Evolutionary conservation across 2,113 vertebrate species (phyloP).

Genomic region (Columba janthina): DNA sequence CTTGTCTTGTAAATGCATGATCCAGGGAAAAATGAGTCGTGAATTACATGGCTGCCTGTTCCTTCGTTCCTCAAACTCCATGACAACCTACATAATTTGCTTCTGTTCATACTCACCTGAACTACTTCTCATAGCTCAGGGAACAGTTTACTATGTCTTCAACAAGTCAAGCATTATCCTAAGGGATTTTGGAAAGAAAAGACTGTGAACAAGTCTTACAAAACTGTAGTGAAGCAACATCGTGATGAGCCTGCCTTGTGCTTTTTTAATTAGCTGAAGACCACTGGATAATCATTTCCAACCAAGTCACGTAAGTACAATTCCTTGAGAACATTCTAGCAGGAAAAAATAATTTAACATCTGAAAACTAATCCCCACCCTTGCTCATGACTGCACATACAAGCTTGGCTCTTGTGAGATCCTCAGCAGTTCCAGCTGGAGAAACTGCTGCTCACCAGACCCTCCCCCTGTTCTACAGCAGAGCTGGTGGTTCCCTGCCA

Average conservation of each 20-base stretch:
- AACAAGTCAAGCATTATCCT: background rate
- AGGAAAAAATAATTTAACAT: background rate
- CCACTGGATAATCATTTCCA: background rate
- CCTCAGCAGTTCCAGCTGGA: background rate
- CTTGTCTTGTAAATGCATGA: background rate
- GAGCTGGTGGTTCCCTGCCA: background rate
- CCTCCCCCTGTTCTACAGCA: background rate
- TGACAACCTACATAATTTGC: background rate
- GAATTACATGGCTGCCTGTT: background rate
- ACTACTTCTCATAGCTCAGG: background rate
- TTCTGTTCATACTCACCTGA: background rate
- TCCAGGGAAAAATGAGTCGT: background rate
- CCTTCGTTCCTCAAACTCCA: background rate
- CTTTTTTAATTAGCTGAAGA: background rate
- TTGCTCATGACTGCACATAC: background rate
- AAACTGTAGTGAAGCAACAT: background rate
- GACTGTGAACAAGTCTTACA: background rate
- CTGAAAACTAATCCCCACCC: background rate
- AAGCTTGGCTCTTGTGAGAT: background rate
- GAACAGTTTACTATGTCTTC: background rate
- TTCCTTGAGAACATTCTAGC: background rate
- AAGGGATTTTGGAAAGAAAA: background rate
- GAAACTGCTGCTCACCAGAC: background rate
- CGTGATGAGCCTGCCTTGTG: background rate
- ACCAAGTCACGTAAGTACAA: accelerated